Conservation (phyloP, 2,797 vertebrate species). For the Gambelia wislizenii region DNA sequence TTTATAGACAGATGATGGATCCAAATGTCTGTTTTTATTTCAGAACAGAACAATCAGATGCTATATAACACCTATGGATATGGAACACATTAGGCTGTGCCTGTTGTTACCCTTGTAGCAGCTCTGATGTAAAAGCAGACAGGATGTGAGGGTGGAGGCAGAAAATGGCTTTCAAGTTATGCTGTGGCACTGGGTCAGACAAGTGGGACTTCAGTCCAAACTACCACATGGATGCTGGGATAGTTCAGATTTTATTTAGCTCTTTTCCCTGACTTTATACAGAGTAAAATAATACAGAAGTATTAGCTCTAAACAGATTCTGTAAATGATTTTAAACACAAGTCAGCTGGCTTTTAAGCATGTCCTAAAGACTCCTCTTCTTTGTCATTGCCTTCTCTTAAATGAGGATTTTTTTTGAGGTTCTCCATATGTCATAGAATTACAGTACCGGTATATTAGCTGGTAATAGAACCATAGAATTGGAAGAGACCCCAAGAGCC, state of each 20-base stretch:
- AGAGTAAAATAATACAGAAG: background rate
- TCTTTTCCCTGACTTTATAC: background rate
- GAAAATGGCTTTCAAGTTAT: background rate
- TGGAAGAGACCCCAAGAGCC: too few species aligned
- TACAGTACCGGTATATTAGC: too few species aligned
- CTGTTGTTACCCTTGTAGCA: background rate
- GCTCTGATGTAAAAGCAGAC: background rate
- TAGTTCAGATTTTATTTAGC: background rate
- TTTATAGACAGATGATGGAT: slow-evolving; percentile 22
- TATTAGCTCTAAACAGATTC: too few species aligned
- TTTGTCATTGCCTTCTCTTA: too few species aligned
- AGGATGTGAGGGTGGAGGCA: background rate
- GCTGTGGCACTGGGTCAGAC: background rate
- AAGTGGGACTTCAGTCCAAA: too few species aligned
- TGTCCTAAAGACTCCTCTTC: too few species aligned
- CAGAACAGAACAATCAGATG: background rate
- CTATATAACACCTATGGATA: background rate
- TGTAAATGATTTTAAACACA: too few species aligned
- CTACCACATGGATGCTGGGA: background rate
- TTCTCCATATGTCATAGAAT: too few species aligned
- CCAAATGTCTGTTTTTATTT: background rate
- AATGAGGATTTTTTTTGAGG: too few species aligned
- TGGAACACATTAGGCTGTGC: background rate
- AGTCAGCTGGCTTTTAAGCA: too few species aligned
- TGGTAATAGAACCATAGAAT: too few species aligned